A percentile compares a stretch with the other conserved stretches of the same genome.
phyloP scores from a whole-genome alignment of 2,113 vertebrate genomes.

The Pteruthius melanotis region DNA sequence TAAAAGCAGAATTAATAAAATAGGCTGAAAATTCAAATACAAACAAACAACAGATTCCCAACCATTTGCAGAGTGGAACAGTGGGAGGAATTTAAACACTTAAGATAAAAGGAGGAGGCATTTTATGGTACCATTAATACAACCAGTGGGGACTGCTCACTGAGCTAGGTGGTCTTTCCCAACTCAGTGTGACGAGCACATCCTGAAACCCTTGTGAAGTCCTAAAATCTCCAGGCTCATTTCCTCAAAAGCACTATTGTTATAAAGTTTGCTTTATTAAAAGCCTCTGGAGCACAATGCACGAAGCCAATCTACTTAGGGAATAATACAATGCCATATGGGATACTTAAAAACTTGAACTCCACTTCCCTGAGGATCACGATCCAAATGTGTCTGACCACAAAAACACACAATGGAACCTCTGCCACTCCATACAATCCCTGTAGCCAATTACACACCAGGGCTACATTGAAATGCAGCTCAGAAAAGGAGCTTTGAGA shows the following conservation, averaged over 20 bases:
- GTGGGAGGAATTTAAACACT: not conserved
- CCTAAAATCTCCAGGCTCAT: conserved; percentile 32
- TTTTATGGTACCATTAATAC: not conserved
- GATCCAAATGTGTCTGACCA: conserved; percentile 23
- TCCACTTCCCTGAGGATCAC: not conserved
- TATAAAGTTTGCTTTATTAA: not conserved
- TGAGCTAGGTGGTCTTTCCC: conserved; percentile 56
- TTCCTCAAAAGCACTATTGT: conserved; percentile 59
- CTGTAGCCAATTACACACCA: conserved; percentile 3
- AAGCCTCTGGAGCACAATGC: conserved; percentile 13
- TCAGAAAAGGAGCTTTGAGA: not conserved
- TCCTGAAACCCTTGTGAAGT: conserved; percentile 1
- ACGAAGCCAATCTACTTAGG: not conserved
- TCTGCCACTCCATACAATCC: not conserved
- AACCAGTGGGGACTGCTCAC: not conserved
- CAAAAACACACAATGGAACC: conserved; percentile 27
- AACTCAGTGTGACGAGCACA: not conserved
- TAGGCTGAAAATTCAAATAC: not conserved
- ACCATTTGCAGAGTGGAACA: not conserved
- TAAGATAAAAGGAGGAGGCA: not conserved
- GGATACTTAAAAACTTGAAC: not conserved
- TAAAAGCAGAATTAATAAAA: not conserved
- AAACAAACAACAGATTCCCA: not conserved
- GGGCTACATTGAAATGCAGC: not conserved
- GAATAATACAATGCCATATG: not conserved